Percentiles rank a stretch among this genome's conserved stretches.
Evolutionary conservation across 2,113 vertebrate genomes (phyloP).

Genomic region (Sebastes fasciatus): DNA sequence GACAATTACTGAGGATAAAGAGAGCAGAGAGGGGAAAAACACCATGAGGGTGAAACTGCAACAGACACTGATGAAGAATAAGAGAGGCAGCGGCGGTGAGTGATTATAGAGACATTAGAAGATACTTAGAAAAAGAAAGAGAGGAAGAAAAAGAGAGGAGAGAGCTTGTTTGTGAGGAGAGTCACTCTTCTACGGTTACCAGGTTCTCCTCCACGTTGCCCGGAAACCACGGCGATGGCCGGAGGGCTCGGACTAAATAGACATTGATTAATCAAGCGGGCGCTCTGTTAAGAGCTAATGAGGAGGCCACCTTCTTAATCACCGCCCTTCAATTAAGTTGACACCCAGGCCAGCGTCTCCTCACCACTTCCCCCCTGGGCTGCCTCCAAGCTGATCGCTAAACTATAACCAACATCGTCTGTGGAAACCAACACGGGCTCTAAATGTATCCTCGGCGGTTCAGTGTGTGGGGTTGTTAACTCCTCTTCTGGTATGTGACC

Average conservation of each 20-base stretch:
- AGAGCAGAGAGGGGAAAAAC: not conserved
- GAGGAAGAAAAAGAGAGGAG: slow-evolving; percentile 14
- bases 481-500: not conserved
- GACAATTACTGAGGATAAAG: slow-evolving; percentile 54
- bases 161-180: slow-evolving; percentile 3
- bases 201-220: slow-evolving; percentile 51
- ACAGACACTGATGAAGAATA: not conserved
- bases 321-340: slow-evolving; percentile 33
- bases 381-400: not conserved
- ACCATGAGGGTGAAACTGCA: not conserved
- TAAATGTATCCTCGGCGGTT: slow-evolving; percentile 18
- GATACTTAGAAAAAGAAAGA: slow-evolving; percentile 1
- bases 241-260: slow-evolving; percentile 42
- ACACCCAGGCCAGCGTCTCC: slow-evolving; percentile 14
- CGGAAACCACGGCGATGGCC: slow-evolving; percentile 52
- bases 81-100: slow-evolving; percentile 1
- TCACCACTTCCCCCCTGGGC: not conserved
- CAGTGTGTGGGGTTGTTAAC: not conserved
- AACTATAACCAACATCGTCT: not conserved
- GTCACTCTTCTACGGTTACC: slow-evolving; percentile 10
- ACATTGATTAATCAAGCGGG: slow-evolving; percentile 69
- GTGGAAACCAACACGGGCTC: not conserved
- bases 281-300: slow-evolving; percentile 57
- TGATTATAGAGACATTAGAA: slow-evolving; percentile 9
- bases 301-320: slow-evolving; percentile 53